Percentiles rank a stretch among this genome's conserved stretches.
Evolutionary conservation across 37 sponge, comb jelly and placozoan species (phyloP).

Genomic region (Halichondria panicea): DNA sequence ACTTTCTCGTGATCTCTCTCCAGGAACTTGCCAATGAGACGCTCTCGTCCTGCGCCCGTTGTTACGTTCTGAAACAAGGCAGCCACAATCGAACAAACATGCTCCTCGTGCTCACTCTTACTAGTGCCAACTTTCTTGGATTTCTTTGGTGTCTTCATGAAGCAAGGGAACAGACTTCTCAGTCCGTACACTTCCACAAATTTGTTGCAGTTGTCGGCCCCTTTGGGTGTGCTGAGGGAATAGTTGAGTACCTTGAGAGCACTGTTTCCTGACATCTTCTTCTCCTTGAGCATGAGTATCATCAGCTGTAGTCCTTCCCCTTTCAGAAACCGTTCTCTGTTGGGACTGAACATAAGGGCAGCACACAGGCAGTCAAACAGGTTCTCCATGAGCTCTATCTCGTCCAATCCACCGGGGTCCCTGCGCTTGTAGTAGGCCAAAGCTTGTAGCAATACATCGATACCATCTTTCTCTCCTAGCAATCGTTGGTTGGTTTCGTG

Average conservation of each 20-base stretch:
- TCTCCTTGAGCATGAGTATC: conserved; percentile 95
- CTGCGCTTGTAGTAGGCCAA: conserved; percentile 94
- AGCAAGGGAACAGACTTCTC: conserved; percentile 88
- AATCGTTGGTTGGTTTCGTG: conserved; percentile 71
- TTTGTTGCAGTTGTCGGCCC: conserved; percentile 85
- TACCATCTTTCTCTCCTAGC: conserved; percentile 90
- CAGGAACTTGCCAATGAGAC: conserved; percentile 86
- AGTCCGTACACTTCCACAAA: conserved; percentile 96
- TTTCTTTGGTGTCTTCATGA: conserved; percentile 89
- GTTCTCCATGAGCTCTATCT: conserved; percentile 97
- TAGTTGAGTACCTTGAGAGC: conserved; percentile 96
- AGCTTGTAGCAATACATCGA: conserved; percentile 89
- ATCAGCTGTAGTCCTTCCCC: conserved; percentile 99
- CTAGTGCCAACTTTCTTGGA: conserved; percentile 50
- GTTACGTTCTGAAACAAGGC: conserved; percentile 79
- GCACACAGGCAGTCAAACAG: conserved; percentile 97
- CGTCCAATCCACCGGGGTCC: conserved; percentile 82
- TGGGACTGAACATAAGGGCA: conserved; percentile 78
- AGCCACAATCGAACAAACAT: conserved; percentile 87
- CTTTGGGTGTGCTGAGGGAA: conserved; percentile 82
- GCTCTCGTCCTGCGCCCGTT: conserved; percentile 21
- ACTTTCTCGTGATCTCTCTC: conserved; percentile 95
- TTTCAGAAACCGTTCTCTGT: conserved; percentile 87
- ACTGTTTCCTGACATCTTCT: conserved; percentile 76
- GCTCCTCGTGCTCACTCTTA: conserved; percentile 89